Conservation (phyloP, 1,140 invertebrate species). For the Cotesia vestalis region DNA sequence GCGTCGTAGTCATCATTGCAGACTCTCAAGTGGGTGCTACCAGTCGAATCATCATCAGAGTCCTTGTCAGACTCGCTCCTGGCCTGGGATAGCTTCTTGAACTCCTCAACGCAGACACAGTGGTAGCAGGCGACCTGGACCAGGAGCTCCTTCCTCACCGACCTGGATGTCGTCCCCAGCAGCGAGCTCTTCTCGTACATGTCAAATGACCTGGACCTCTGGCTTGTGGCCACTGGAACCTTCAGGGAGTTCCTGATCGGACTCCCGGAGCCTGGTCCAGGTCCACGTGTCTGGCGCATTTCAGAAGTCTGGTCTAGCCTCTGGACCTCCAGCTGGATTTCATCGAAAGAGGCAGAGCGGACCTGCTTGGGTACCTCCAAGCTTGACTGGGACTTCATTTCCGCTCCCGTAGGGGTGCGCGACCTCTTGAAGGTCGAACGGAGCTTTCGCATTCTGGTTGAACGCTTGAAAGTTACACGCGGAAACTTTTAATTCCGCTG, state of each 20-base stretch:
- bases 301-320: constrained; percentile 53
- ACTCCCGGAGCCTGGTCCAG: background rate
- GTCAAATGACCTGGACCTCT: constrained; percentile 81
- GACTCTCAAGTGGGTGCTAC: constrained; percentile 19
- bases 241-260: no score
- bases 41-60: constrained; percentile 43
- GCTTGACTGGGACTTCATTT: constrained; percentile 90
- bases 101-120: constrained; percentile 64
- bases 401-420: constrained; percentile 83
- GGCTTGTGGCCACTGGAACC: constrained; percentile 64
- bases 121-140: constrained; percentile 58
- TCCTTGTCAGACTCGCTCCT: background rate
- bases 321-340: constrained; percentile 83
- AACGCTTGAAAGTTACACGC: no score
- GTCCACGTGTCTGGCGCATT: background rate
- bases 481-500: no score
- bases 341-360: constrained; percentile 84
- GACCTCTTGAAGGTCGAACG: constrained; percentile 87
- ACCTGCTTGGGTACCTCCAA: constrained; percentile 88
- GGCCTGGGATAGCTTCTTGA: constrained; percentile 44
- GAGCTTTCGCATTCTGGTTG: constrained; percentile 76
- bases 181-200: constrained; percentile 72
- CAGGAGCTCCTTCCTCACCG: background rate
- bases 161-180: constrained; percentile 51
- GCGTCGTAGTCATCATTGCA: constrained; percentile 47